Evolutionary conservation across 1,140 invertebrate species (phyloP), one percentile per base, ranked within the genome.

Genomic region (Diorhabda carinulata): DNA sequence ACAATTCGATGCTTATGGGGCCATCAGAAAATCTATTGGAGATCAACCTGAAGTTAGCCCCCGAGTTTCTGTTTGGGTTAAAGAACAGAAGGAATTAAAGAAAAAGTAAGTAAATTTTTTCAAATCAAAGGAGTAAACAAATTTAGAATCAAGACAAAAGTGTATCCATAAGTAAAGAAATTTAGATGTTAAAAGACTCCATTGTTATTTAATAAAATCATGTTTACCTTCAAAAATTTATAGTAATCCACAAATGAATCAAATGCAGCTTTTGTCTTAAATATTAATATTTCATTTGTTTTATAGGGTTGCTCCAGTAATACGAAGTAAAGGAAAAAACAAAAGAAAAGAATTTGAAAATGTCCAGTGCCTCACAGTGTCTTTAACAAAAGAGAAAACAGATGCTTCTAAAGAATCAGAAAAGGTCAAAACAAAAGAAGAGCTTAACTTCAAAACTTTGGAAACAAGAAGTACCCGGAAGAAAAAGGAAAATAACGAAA

Each of bases 41-140:
- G 62, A 70, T 67, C 8, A 59, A 52, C 67, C 67, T 25, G 25
- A 62, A 3, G 52, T 43, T 44, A 72, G 68, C 52, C 73, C 73
- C 3, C 62, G 71, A 45, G 68, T 74, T 2, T 44, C 68, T 43
- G 47, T 72, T 5, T 74, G 73, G 73, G 57, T 74, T 5, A 42
- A 74, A 7, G 68, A 74, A 62, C 73, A 74, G 44, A 42, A 40
- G 3, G 69, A 44, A 40, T 59, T 67, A 25, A 70, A 40, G 59
- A 8, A 61, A 7, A 41, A 2, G 7, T 41, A 61, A 43, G 59
- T 61, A 6, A 3, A 2, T 43, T 5, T 25, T 25, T 25, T 25
- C 25, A 25, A 25, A 25, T 25, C 25, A 25, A 25, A 25, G 25
- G 25, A 25, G 25, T 25, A 25, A 25, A 25, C 25, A 25, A 25